Evolutionary conservation across 1,140 invertebrate genomes (phyloP).

Genomic region (Orussus abietinus): DNA sequence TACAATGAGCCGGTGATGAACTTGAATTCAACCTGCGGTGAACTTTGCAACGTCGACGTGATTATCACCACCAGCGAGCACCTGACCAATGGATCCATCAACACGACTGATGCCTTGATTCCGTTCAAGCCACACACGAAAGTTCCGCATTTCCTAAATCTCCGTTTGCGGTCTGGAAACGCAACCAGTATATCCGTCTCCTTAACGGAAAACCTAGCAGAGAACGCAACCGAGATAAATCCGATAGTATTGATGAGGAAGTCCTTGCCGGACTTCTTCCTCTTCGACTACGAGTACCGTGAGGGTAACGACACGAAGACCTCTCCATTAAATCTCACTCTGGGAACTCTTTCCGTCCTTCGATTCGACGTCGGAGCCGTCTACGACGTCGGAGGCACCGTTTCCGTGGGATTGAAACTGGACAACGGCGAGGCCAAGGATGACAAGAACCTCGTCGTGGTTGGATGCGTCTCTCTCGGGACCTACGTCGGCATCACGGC

Average conservation of each 20-base stretch:
- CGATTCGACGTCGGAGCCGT: conserved; percentile 64
- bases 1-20: conserved; percentile 19
- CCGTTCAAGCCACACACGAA: conserved; percentile 56
- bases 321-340: conserved; percentile 62
- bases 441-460: conserved; percentile 39
- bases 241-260: conserved; percentile 60
- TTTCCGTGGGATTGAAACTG: conserved; percentile 63
- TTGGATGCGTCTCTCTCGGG: conserved; percentile 45
- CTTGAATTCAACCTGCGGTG: conserved; percentile 34
- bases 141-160: conserved; percentile 56
- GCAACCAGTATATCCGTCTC: conserved; percentile 29
- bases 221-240: conserved; percentile 33
- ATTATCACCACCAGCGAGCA: conserved; percentile 30
- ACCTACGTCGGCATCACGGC: conserved; percentile 32
- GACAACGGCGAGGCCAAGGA: conserved; percentile 54
- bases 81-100: conserved; percentile 22
- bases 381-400: conserved; percentile 67
- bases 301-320: conserved; percentile 58
- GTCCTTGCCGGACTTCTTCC: conserved; percentile 65
- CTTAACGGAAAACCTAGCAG: conserved; percentile 12
- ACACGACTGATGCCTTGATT: conserved; percentile 29
- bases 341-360: conserved; percentile 57
- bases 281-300: conserved; percentile 66
- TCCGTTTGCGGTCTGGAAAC: conserved; percentile 33
- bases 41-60: conserved; percentile 32